Base-by-base conservation (phyloP, 2,113 vertebrate genomes). In the Mastomys natalensis region DNA sequence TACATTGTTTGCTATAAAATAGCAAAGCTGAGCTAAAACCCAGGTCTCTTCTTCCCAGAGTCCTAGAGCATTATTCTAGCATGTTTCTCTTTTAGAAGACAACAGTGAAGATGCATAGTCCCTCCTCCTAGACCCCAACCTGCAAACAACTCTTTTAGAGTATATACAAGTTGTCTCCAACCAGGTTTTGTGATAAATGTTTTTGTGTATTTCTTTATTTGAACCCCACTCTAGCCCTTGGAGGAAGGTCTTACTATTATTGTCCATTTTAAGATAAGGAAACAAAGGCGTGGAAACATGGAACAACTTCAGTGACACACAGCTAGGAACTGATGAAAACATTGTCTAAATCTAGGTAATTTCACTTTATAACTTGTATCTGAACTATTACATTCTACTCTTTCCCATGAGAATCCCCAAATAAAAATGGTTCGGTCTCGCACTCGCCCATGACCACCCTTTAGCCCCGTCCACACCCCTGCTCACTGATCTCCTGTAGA, bases 401-500 rank as follows among this genome's bases (percentile, higher is more conserved):
- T 85, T 94, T 90, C 66, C 77, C n/a, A 55, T 13, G 72, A 85
- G 26, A 26, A 85, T 24, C 53, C 51, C 82, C 60, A 64, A 80
- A 77, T 48, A 24, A 45, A 66, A 81, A 64, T 89, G 86, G 5
- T 45, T 45, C 58, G 19, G 31, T 77, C 21, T 34, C 37, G 13
- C 4, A 24, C 37, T 3, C 6, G 17, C 40, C 64, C 43, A 81
- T 0, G 21, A 74, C 76, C 68, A 88, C 60, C 84, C 89, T 77
- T 68, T 34, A 31, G 43, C 81, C 94, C 87, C n/a, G 6, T 13
- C 51, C 81, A 85, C 73, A 31, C 19, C 90, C 89, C 26, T 95
- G 99, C 99, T 99, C 95, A 99, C 99, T 99, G 97, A 99, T 99
- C 97, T 99, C 99, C 97, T 99, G 99, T 13, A 99, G 99, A 43